Evolutionary conservation across 2,888 invertebrate species (phyloP).

Genomic region (Anodontia alba): DNA sequence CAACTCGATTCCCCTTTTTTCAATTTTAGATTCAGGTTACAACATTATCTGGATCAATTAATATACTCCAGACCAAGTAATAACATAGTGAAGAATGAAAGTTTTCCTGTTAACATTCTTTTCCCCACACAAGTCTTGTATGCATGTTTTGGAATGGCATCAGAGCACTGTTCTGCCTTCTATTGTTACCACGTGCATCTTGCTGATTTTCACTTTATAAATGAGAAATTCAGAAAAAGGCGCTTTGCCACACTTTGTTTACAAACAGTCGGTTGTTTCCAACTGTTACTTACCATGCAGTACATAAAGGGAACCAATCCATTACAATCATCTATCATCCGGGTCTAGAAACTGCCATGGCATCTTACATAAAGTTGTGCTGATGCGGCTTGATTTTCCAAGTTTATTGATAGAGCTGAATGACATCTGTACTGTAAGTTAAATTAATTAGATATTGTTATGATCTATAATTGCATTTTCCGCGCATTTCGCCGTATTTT

Average conservation of each 20-base stretch:
- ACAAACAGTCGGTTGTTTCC: not conserved
- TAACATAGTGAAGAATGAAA: too few relatives aligned
- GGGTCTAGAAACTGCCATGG: not conserved
- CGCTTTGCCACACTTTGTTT: not conserved
- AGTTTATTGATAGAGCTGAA: not conserved
- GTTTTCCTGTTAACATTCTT: too few relatives aligned
- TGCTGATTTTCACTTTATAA: not conserved
- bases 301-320: not conserved
- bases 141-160: too few relatives aligned
- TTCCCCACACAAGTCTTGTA: too few relatives aligned
- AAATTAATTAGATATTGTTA: not conserved
- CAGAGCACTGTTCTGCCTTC: too few relatives aligned
- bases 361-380: not conserved
- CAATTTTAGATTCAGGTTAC: not conserved
- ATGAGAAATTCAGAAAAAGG: not conserved
- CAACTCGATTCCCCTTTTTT: not conserved
- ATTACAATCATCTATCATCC: not conserved
- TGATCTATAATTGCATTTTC: not conserved
- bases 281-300: not conserved
- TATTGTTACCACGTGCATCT: not conserved
- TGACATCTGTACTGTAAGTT: not conserved
- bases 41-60: too few relatives aligned
- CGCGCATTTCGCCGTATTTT: not conserved
- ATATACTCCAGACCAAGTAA: too few relatives aligned
- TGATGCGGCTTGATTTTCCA: not conserved